Evolutionary conservation across 2,797 vertebrate species (phyloP), one percentile per base, ranked within the genome.

Genomic region (Acanthis flammea): DNA sequence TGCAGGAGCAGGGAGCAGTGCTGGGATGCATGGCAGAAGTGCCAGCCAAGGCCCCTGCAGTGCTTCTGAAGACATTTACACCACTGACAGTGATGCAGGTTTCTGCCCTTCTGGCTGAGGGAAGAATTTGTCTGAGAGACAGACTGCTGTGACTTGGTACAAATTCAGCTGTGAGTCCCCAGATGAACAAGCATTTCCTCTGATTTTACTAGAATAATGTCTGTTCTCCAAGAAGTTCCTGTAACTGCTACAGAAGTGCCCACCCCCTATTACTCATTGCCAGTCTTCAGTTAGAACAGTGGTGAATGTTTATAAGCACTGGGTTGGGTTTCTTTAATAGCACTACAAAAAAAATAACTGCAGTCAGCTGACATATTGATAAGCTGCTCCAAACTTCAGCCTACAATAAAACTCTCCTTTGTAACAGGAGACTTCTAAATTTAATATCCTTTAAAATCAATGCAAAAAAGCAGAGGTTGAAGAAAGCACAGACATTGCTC

Each of bases 61-160:
- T 0, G 2, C 14, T 11, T 19, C 42, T 57, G 50, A 24, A 54
- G 27, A 2, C 14, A 19, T 1, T 15, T 12, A 50, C 25, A 53
- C 12, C 51, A 50, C 1, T 12, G 4, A 12, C 25, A 37, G 4
- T 7, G 14, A 3, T 0, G 1, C 22, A 57, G 22, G 7, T 14
- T 63, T 31, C 17, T 24, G 19, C 63, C 33, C 37, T 28, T 73
- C 12, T 13, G 30, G 61, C 50, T 42, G 37, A 7, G 33, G 48
- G 22, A 8, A 65, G 53, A 24, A 17, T 6, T 0, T 39, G 37
- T 39, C 12, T 39, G 37, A 39, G 2, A 14, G 53, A 8, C 0
- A 6, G 6, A 48, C 10, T 22, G 58, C 57, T 60, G 19, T 2
- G 23, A 35, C 48, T 77, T 15, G 13, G 15, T 10, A 13, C 1